These are phyloP conservation scores for Dolomedes plantarius DNA, from an alignment of 2,888 invertebrate genomes.

Conservation along the genomic window DNA sequence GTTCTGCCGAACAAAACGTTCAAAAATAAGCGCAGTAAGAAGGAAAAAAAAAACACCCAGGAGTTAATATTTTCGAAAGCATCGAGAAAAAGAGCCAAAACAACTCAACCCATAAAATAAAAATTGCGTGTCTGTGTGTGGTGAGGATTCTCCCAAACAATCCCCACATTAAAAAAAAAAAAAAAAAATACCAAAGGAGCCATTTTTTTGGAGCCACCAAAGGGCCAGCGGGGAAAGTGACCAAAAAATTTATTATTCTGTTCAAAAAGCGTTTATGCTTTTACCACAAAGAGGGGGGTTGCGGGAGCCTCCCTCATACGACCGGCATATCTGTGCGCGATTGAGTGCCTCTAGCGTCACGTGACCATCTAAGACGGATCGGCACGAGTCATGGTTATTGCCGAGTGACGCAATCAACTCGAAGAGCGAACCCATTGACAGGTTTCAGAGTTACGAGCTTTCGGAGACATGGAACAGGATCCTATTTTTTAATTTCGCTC, in stretches of 20 bases:
- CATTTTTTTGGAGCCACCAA: too few relatives aligned
- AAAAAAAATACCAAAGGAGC: neutral
- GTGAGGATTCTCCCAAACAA: neutral
- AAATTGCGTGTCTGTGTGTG: too few relatives aligned
- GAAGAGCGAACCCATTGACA: conserved; percentile 61
- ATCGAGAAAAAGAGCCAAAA: conserved; percentile 26
- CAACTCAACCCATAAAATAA: conserved; percentile 52
- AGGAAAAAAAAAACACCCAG: conserved; percentile 3
- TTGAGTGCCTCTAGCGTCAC: conserved; percentile 15
- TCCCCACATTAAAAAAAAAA: conserved; percentile 7
- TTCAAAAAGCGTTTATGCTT: conserved; percentile 50
- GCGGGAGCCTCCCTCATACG: conserved; percentile 29
- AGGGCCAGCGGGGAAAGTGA: conserved; percentile 30
- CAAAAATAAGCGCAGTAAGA: neutral
- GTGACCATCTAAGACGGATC: conserved; percentile 18
- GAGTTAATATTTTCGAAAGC: conserved; percentile 59
- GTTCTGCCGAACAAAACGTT: neutral
- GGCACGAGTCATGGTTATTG: conserved; percentile 67
- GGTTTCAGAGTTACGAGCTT: conserved; percentile 62
- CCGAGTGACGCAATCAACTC: conserved; percentile 39
- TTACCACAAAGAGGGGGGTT: neutral
- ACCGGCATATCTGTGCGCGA: neutral
- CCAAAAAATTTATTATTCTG: conserved; percentile 55
- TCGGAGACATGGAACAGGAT: conserved; percentile 21
- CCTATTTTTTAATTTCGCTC: neutral